Evolutionary conservation across 1,140 invertebrate genomes (phyloP).

Genomic region (Gryllus bimaculatus): DNA sequence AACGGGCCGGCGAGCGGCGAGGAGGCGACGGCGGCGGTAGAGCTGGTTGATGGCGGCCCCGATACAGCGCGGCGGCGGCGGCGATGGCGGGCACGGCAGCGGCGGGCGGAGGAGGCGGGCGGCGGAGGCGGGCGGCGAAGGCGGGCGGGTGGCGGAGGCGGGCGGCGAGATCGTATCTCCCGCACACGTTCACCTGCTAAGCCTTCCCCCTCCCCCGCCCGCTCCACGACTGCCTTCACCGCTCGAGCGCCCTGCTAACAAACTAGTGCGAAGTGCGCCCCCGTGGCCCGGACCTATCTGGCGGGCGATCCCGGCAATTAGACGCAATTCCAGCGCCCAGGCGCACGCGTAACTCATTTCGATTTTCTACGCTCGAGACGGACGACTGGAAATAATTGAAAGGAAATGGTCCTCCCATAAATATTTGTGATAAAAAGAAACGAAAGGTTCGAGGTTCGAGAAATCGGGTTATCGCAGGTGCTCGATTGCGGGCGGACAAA

Average conservation of each 20-base stretch:
- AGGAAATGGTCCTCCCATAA: not conserved
- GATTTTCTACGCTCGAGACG: not conserved
- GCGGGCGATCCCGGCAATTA: not conserved
- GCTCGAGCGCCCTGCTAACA: not conserved
- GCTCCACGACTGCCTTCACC: not conserved
- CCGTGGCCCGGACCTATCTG: not conserved
- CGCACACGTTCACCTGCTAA: not conserved
- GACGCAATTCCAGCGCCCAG: not conserved
- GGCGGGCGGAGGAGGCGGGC: not conserved
- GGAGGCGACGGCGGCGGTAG: too few relatives aligned
- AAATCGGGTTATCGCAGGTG: too few relatives aligned
- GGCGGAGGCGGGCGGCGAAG: not conserved
- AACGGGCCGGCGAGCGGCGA: not conserved
- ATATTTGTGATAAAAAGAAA: not conserved
- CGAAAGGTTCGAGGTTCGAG: not conserved
- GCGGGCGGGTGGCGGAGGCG: too few relatives aligned
- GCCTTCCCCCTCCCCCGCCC: not conserved
- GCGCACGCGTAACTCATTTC: not conserved
- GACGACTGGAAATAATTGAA: not conserved
- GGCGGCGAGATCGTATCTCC: not conserved
- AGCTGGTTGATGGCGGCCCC: not conserved
- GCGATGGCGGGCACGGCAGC: too few relatives aligned
- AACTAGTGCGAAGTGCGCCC: conserved; percentile 2
- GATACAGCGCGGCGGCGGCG: not conserved
- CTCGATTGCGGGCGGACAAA: too few relatives aligned